phyloP scores from a whole-genome alignment of 37 sponge, comb jelly and placozoan genomes.

The Trichoplax adhaerens region DNA sequence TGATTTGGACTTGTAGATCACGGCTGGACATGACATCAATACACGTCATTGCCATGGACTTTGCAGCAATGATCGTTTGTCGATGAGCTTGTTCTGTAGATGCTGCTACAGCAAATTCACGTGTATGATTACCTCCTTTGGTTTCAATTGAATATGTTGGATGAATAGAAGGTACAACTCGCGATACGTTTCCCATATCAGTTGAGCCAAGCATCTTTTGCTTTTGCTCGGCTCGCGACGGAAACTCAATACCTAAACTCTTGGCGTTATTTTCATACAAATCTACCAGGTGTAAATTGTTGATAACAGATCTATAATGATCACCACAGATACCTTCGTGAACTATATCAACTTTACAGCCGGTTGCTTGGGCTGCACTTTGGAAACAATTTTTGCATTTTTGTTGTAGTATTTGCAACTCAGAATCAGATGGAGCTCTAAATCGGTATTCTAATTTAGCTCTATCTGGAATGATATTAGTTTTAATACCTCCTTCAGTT shows the following conservation, averaged over 20 bases:
- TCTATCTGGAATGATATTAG: too few species aligned
- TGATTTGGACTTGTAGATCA: not conserved
- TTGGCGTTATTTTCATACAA: slow-evolving; percentile 27
- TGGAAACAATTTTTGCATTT: slow-evolving; percentile 36
- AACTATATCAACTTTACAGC: slow-evolving; percentile 35
- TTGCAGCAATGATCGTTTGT: slow-evolving; percentile 44
- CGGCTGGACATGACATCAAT: slow-evolving; percentile 35
- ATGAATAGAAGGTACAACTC: slow-evolving; percentile 61
- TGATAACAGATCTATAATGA: slow-evolving; percentile 1
- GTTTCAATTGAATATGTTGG: slow-evolving; percentile 49
- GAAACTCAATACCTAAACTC: slow-evolving; percentile 6
- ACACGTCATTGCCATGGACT: slow-evolving; percentile 56
- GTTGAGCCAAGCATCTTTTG: slow-evolving; percentile 31
- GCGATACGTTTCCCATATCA: slow-evolving; percentile 83
- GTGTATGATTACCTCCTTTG: slow-evolving; percentile 40
- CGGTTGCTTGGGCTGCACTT: slow-evolving; percentile 57
- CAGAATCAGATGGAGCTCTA: too few species aligned
- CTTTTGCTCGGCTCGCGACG: not conserved
- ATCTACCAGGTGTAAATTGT: slow-evolving; percentile 22
- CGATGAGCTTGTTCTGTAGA: slow-evolving; percentile 40
- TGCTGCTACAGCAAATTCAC: slow-evolving; percentile 29
- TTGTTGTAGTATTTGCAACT: slow-evolving; percentile 17
- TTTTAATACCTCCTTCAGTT: too few species aligned
- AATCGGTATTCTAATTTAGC: too few species aligned
- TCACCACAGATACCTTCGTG: too few species aligned